Evolutionary conservation across 1,140 invertebrate species (phyloP).

Genomic region (Cydia pomonella): DNA sequence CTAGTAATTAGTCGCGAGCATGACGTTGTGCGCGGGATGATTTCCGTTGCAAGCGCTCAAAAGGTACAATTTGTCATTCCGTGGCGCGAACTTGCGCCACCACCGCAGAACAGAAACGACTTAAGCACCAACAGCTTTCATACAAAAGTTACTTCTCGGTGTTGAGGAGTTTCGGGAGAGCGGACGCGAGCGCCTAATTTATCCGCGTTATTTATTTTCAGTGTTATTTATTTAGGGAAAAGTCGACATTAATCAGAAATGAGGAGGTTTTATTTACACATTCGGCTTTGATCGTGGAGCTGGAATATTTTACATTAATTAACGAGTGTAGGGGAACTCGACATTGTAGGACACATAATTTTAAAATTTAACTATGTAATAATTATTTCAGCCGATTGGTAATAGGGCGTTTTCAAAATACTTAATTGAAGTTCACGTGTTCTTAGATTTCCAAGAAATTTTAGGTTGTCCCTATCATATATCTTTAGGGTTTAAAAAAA

Average conservation of each 20-base stretch:
- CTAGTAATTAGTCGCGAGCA: slow-evolving; percentile 78
- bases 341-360: too few species aligned
- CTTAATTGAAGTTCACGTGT: too few species aligned
- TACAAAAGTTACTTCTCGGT: neutral
- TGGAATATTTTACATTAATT: neutral
- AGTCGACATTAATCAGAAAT: slow-evolving; percentile 77
- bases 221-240: slow-evolving; percentile 80
- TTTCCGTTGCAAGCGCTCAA: slow-evolving; percentile 76
- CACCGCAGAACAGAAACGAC: neutral
- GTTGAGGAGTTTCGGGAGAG: slow-evolving; percentile 34
- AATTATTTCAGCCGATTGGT: too few species aligned
- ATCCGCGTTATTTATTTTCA: slow-evolving; percentile 51
- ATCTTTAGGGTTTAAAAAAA: too few species aligned
- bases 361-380: too few species aligned
- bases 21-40: slow-evolving; percentile 77
- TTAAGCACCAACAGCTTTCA: neutral
- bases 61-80: slow-evolving; percentile 78
- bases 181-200: slow-evolving; percentile 75
- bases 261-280: slow-evolving; percentile 75
- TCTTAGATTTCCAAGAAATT: too few species aligned
- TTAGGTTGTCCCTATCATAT: too few species aligned
- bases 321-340: neutral
- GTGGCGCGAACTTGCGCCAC: slow-evolving; percentile 65
- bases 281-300: slow-evolving; percentile 64
- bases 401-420: too few species aligned